Evolutionary conservation across 2,888 invertebrate species (phyloP), one percentile per base, ranked within the genome.

Genomic region (Himalopsyche tibetana): DNA sequence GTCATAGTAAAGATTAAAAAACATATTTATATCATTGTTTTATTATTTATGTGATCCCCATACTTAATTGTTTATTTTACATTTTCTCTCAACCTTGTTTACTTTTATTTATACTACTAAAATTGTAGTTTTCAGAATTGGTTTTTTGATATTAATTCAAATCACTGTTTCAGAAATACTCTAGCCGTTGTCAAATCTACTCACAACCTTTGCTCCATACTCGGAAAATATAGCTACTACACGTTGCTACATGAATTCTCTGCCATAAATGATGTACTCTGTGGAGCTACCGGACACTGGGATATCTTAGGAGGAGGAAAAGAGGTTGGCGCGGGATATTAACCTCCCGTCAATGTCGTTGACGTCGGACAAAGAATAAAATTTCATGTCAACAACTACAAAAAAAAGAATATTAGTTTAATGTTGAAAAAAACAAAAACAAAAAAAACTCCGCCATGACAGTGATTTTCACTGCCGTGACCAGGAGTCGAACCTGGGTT

Each of bases 401-500:
- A n/a, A 2, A n/a, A 9, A 56, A 56, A n/a, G 17, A 56, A 56
- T 5, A 56, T 63, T 2, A 11, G 9, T 63, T 15, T 0, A 5
- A 11, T 11, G 5, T 40, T 3, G 3, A 45, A 45, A 11, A 45
- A 9, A 9, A 45, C 4, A 74, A 74, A 38, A 38, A 74, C 38
- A 51, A 51, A 38, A 4, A 38, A 5, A 12, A 12, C 36, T 38
- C 38, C 74, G 84, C 83, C 86, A 82, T 88, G 45, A 85, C 85
- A 86, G 84, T 86, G 86, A 5, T 40, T 55, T 56, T 6, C 92
- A 92, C 92, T 95, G 94, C 94, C 94, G 94, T 94, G 94, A 94
- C 94, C 94, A 94, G 94, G 95, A 95, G 94, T 95, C 95, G 95
- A 95, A 95, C 95, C 95, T 95, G 95, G 95, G 95, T 95, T 95